Base-by-base conservation (phyloP, 2,797 vertebrate genomes). In the Pipistrellus pipistrellus region DNA sequence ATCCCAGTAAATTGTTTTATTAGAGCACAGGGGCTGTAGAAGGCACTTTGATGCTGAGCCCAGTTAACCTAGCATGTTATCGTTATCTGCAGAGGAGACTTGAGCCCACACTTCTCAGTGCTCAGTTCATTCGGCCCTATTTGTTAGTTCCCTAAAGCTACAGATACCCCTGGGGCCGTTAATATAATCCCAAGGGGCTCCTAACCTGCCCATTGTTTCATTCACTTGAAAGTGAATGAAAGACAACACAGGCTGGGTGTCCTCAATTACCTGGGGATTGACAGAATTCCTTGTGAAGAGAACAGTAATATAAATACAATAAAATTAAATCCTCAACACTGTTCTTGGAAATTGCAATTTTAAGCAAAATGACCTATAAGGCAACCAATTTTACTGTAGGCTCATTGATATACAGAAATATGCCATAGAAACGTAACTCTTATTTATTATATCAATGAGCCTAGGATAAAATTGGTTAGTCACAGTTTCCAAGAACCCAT, bases 261-360 rank as follows among this genome's bases (percentile, higher is more conserved):
- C 53, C 48, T 18, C 14, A 18, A 35, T 76, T 41, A 30, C 38
- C 51, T 77, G 51, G 44, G 41, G 44, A 46, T 62, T 87, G 38
- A 41, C 53, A 76, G 41, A 81, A 44, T 64, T 62, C 23, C 71
- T 76, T 71, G 35, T 73, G 38, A 93, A 93, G 85, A 83, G 86
- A 76, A 83, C 10, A 46, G 32, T 51, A 81, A 77, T 90, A 85
- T 17, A 90, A 87, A 11, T 73, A 84, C 30, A 55, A 80, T 69
- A 62, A 41, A 81, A 35, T 53, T 38, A 80, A 59, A 6, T 41
- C 9, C 55, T 62, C 25, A 81, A 30, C 55, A n/a, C 10, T 44
- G 35, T n/a, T 81, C 77, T 81, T 30, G 53, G 55, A 44, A 44
- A 44, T 25, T 44, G 35, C 2, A 10, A 20, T 38, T 41, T 80